Percentiles rank a stretch among this genome's conserved stretches.
Evolutionary conservation across 2,113 vertebrate genomes (phyloP).

Genomic region (Dasyurus viverrinus): DNA sequence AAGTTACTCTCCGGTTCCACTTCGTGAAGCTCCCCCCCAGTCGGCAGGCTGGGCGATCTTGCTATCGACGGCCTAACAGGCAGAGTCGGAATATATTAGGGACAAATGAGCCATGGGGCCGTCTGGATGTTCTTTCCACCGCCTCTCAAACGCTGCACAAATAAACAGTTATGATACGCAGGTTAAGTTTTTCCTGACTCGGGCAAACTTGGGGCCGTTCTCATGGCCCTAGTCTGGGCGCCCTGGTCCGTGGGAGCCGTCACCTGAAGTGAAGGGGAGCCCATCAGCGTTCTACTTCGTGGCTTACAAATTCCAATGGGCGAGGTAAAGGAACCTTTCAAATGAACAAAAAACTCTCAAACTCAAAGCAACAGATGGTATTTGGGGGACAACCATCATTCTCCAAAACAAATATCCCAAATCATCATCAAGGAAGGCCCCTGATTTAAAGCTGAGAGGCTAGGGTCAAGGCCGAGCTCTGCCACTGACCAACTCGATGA

Average conservation of each 20-base stretch:
- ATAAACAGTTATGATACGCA: background rate
- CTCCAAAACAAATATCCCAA: background rate
- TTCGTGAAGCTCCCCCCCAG: background rate
- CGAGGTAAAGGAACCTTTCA: background rate
- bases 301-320: background rate
- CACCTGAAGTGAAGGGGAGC: background rate
- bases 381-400: conserved; percentile 13
- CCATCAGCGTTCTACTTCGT: background rate
- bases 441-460: background rate
- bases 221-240: background rate
- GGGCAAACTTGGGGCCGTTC: background rate
- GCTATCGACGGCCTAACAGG: conserved; percentile 33
- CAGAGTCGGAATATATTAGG: conserved; percentile 26
- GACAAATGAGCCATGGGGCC: background rate
- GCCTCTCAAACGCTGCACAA: conserved; percentile 17
- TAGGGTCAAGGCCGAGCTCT: background rate
- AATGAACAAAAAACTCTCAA: fast-evolving
- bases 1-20: conserved; percentile 31
- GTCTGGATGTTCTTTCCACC: background rate
- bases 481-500: background rate
- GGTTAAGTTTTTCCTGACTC: background rate
- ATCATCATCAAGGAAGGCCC: background rate
- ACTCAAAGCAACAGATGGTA: background rate
- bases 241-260: fast-evolving
- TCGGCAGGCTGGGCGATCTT: background rate